Evolutionary conservation across 2,888 invertebrate genomes (phyloP).

Genomic region (Danaus chrysippus): DNA sequence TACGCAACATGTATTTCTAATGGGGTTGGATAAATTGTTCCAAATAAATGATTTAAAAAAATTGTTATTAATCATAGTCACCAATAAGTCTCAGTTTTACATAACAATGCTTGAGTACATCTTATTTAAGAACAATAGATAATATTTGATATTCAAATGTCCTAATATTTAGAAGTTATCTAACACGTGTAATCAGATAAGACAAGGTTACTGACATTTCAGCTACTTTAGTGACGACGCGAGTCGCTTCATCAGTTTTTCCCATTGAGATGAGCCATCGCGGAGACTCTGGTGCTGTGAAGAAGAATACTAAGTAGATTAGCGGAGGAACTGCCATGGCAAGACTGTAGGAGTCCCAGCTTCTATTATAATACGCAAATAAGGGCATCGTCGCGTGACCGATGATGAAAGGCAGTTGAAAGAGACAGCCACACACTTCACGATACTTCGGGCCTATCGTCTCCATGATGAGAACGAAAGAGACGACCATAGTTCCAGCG

Average conservation of each 20-base stretch:
- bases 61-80: no score
- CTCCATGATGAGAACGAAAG: conserved; percentile 84
- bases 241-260: conserved; percentile 80
- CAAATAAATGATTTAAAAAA: no score
- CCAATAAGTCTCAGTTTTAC: no score
- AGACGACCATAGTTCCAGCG: conserved; percentile 89
- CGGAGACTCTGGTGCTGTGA: conserved; percentile 88
- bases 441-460: conserved; percentile 77
- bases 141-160: no score
- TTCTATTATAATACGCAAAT: conserved; percentile 81
- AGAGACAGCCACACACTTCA: conserved; percentile 79
- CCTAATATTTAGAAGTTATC: neutral
- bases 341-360: conserved; percentile 82
- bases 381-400: conserved; percentile 82
- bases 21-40: no score
- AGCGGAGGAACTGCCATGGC: conserved; percentile 80
- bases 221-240: conserved; percentile 83
- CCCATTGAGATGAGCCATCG: conserved; percentile 88
- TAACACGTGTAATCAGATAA: neutral
- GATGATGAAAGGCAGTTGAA: conserved; percentile 83
- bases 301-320: conserved; percentile 82
- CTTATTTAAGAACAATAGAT: no score
- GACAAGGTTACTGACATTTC: conserved; percentile 49
- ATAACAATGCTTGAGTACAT: no score
- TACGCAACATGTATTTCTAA: no score